A percentile compares a stretch with the other conserved stretches of the same genome.
phyloP scores from a whole-genome alignment of 2,113 vertebrate species.

The Tragelaphus scriptus region DNA sequence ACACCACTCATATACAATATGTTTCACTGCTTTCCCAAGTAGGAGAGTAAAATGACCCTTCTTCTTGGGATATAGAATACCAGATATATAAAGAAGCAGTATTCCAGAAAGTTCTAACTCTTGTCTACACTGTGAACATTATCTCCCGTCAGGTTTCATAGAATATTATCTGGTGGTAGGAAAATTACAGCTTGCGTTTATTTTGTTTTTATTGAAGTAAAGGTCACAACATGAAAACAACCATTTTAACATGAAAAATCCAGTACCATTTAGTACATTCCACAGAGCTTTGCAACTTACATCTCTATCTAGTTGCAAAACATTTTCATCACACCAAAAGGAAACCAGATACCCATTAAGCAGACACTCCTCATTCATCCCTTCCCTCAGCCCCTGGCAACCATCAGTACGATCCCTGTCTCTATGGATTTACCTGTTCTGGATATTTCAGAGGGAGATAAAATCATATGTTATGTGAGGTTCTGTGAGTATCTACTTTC shows the following conservation, averaged over 20 bases:
- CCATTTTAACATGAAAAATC: background rate
- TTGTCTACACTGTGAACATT: background rate
- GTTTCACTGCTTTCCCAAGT: background rate
- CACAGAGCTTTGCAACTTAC: background rate
- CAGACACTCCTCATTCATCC: background rate
- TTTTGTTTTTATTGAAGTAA: background rate
- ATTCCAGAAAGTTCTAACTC: background rate
- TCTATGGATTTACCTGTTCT: background rate
- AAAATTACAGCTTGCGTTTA: background rate
- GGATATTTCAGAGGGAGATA: background rate
- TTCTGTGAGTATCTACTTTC: background rate
- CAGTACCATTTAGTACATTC: background rate
- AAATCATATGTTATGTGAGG: background rate
- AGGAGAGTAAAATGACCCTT: background rate
- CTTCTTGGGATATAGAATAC: background rate
- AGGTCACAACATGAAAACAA: background rate
- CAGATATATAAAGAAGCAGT: background rate
- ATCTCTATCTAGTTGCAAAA: background rate
- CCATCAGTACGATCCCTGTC: background rate
- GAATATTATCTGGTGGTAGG: background rate
- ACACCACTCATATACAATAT: background rate
- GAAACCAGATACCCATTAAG: background rate
- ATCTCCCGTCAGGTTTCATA: background rate
- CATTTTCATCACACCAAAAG: background rate
- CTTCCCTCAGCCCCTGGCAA: background rate